phyloP scores from a whole-genome alignment of 1,140 invertebrate genomes.

The Drosophila ficusphila region DNA sequence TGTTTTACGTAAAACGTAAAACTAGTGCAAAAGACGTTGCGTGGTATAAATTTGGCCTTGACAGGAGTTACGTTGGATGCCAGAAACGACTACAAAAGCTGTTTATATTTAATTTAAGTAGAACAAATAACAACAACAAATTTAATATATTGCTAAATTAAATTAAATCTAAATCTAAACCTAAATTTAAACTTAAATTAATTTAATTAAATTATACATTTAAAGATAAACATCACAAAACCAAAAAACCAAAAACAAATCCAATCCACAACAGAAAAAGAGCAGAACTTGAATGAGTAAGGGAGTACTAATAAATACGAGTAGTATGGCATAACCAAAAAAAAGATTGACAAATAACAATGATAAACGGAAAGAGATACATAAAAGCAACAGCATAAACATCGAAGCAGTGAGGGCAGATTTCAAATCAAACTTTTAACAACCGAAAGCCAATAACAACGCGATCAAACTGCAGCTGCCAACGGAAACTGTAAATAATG shows the following conservation, averaged over 20 bases:
- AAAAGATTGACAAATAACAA: conserved; percentile 28
- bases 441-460: conserved; percentile 6
- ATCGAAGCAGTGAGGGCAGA: conserved; percentile 34
- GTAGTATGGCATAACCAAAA: conserved; percentile 32
- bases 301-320: conserved; percentile 2
- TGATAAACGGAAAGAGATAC: conserved; percentile 17
- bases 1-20: neutral
- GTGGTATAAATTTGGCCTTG: conserved; percentile 84
- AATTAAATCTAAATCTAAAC: conserved; percentile 49
- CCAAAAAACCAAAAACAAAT: conserved; percentile 35
- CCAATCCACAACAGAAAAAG: conserved; percentile 26
- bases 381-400: conserved; percentile 25
- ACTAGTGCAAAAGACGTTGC: conserved; percentile 82
- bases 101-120: conserved; percentile 84
- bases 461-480: conserved; percentile 10
- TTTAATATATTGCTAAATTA: conserved; percentile 74
- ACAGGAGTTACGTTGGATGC: conserved; percentile 84
- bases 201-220: conserved; percentile 60
- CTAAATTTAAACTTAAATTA: conserved; percentile 49
- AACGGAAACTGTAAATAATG: conserved; percentile 39
- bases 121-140: conserved; percentile 83
- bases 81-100: conserved; percentile 84
- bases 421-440: conserved; percentile 34
- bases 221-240: conserved; percentile 56
- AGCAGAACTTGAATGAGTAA: conserved; percentile 20